phyloP scores from a whole-genome alignment of 2,797 vertebrate species.

The Hybognathus amarus region DNA sequence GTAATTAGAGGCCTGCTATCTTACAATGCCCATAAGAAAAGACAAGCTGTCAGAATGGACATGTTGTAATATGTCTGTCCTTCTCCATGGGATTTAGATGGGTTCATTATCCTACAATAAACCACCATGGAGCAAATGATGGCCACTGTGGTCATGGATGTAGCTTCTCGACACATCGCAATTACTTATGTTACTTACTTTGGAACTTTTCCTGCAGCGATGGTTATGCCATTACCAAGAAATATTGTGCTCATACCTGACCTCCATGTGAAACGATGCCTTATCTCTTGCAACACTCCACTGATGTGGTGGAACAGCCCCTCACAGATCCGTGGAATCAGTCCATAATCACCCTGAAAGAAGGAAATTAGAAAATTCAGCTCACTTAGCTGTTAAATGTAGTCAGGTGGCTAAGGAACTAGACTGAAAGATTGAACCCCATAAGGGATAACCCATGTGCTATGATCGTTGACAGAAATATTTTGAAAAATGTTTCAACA shows the following conservation, averaged over 20 bases:
- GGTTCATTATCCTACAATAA: conserved; percentile 22
- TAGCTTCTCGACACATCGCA: background rate
- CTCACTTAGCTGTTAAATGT: background rate
- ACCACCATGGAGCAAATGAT: conserved; percentile 10
- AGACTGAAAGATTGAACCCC: background rate
- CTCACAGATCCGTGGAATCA: conserved; percentile 95
- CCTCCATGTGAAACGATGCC: conserved; percentile 92
- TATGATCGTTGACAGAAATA: no score
- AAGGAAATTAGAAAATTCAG: conserved; percentile 27
- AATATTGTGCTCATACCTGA: conserved; percentile 79
- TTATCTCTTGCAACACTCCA: conserved; percentile 84
- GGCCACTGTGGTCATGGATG: background rate
- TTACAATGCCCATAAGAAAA: conserved; percentile 12
- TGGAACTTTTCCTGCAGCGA: background rate
- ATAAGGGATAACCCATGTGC: background rate
- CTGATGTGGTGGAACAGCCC: conserved; percentile 88
- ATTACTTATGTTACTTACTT: background rate
- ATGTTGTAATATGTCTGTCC: conserved; percentile 20
- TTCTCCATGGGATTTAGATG: conserved; percentile 11
- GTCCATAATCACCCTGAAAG: conserved; percentile 86
- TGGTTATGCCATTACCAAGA: background rate
- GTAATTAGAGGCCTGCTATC: conserved; percentile 52
- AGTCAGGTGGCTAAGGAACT: background rate
- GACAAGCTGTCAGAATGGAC: conserved; percentile 44
- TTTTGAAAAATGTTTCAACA: background rate